Evolutionary conservation across 2,113 vertebrate genomes (phyloP), one percentile per base, ranked within the genome.

Genomic region (Ageneiosus marmoratus): DNA sequence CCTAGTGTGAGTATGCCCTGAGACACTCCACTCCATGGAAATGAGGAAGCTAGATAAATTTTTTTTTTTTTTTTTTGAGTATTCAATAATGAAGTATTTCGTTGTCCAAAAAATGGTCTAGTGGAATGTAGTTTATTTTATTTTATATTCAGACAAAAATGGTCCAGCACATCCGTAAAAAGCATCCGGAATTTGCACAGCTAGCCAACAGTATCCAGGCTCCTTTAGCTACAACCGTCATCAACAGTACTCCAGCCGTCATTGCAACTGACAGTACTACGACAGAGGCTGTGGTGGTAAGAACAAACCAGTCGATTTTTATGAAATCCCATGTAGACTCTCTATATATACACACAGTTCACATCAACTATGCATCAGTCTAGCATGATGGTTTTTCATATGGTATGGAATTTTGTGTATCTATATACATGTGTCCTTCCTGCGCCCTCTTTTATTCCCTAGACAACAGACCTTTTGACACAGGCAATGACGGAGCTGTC

Each of bases 401-500:
- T 4, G 1, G 6, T 74, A n/a, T 70, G 20, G 10, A 22, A n/a
- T 46, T 70, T 67, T 67, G 32, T 67, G 32, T 67, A 67, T 22
- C 48, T 2, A 50, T 67, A 37, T 67, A 2, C 9, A 37, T 37
- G 16, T 34, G 32, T 50, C 20, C 13, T 37, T 44, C 1, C 55
- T 76, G 18, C 18, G 20, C 6, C 0, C 4, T 56, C 51, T 77
- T 48, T 55, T 5, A 50, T 75, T 72, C 15, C 16, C 4, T 67
- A 99, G 98, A 98, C 98, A 50, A 97, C 98, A 10, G 98, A 99
- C 87, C 90, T 99, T 80, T 92, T 99, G 89, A 99, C 98, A 0
- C 98, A 99, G 90, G 98, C 98, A 2, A 99, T 99, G 98, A 99
- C 97, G 0, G 98, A 99, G 89, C 94, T 99, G 50, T 99, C 98